A percentile compares a stretch with the other conserved stretches of the same genome.
Conservation (phyloP, 2,113 vertebrate species). For the Falcunculus frontatus region DNA sequence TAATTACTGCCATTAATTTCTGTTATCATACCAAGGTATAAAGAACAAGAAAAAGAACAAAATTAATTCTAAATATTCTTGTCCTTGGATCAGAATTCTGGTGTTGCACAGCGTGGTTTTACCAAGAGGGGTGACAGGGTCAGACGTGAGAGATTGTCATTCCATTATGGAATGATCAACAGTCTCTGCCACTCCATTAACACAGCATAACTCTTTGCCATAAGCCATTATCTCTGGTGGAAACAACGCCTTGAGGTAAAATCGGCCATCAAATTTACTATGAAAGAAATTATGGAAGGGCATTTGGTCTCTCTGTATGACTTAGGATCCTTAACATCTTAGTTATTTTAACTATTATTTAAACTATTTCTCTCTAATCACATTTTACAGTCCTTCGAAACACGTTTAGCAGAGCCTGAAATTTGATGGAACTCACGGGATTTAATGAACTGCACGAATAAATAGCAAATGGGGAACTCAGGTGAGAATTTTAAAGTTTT, state of each 20-base stretch:
- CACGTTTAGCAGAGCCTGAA: neutral
- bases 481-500: neutral
- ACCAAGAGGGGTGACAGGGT: neutral
- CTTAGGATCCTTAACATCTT: neutral
- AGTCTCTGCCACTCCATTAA: neutral
- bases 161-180: neutral
- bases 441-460: neutral
- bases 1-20: neutral
- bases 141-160: neutral
- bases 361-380: neutral
- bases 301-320: neutral
- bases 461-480: neutral
- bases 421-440: neutral
- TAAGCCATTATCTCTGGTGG: neutral
- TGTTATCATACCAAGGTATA: neutral
- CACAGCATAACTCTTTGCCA: neutral
- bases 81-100: neutral
- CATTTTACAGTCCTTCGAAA: neutral
- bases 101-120: neutral
- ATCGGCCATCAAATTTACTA: neutral
- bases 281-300: neutral
- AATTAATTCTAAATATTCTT: neutral
- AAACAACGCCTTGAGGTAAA: neutral
- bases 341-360: neutral
- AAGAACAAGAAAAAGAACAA: neutral